phyloP scores from a whole-genome alignment of 2,888 invertebrate genomes.

The Pterostichus madidus region DNA sequence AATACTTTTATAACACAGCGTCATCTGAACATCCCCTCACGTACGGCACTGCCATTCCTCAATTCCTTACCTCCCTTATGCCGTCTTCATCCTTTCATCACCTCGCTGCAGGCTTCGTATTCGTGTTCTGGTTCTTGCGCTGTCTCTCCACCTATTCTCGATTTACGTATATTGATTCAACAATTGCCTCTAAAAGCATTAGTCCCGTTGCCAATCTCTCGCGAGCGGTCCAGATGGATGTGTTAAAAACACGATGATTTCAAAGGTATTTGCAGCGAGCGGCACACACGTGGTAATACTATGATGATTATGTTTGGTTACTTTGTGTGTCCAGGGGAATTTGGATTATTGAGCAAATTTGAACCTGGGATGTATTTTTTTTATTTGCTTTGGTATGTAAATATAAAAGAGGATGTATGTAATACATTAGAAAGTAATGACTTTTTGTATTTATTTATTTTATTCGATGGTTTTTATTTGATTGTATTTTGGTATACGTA shows the following conservation, averaged over 20 bases:
- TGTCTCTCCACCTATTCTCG: conserved; percentile 48
- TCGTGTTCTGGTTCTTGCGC: background rate
- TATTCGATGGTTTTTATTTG: too few species aligned
- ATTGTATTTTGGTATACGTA: too few species aligned
- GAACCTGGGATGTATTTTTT: too few species aligned
- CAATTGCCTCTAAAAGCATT: conserved; percentile 51
- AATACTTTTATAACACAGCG: too few species aligned
- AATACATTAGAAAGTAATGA: too few species aligned
- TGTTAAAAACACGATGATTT: background rate
- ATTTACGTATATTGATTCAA: conserved; percentile 55
- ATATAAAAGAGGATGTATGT: too few species aligned
- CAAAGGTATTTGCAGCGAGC: background rate
- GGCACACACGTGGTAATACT: background rate
- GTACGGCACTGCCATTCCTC: background rate
- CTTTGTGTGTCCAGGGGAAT: conserved; percentile 2
- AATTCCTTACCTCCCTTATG: background rate
- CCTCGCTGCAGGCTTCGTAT: conserved; percentile 10
- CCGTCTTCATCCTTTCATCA: conserved; percentile 25
- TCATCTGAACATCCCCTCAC: background rate
- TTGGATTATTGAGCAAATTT: background rate
- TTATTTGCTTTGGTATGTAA: too few species aligned
- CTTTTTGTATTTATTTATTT: too few species aligned
- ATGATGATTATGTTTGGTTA: background rate
- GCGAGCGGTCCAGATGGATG: conserved; percentile 3
- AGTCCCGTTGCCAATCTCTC: conserved; percentile 5